Percentiles rank a stretch among this genome's conserved stretches.
Conservation (phyloP, 2,888 invertebrate species). For the Hirtodrosophila histrioides region DNA sequence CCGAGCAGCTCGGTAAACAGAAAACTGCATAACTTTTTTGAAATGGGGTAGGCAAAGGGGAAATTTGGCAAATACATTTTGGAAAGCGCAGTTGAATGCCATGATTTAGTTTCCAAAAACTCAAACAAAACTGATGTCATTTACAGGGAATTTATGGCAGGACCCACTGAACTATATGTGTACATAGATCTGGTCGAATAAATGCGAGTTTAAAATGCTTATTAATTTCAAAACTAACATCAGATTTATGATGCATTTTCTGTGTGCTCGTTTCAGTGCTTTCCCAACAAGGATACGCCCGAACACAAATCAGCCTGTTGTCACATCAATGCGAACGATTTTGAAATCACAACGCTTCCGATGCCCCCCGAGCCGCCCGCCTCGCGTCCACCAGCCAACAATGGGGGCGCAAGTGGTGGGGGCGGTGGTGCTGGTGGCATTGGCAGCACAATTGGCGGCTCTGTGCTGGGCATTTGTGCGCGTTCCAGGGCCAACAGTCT, state of each 20-base stretch:
- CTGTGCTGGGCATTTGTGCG: conserved; percentile 80
- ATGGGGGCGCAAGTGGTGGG: conserved; percentile 34
- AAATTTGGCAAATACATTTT: conserved; percentile 36
- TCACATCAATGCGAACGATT: conserved; percentile 83
- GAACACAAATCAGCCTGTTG: conserved; percentile 83
- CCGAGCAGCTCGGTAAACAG: conserved; percentile 5
- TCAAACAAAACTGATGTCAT: conserved; percentile 48
- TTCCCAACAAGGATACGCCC: conserved; percentile 82
- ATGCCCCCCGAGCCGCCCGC: conserved; percentile 84
- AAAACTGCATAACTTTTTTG: conserved; percentile 19
- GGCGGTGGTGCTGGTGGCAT: conserved; percentile 34
- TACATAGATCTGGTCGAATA: conserved; percentile 12
- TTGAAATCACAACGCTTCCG: conserved; percentile 84
- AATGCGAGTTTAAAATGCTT: conserved; percentile 51
- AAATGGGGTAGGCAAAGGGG: neutral
- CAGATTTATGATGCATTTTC: conserved; percentile 53
- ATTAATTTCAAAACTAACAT: conserved; percentile 57
- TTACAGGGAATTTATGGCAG: conserved; percentile 38
- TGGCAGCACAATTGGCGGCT: conserved; percentile 73
- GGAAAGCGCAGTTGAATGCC: conserved; percentile 62
- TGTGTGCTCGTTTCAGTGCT: conserved; percentile 75
- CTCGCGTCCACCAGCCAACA: conserved; percentile 79
- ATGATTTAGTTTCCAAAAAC: conserved; percentile 71
- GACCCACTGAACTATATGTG: too few species aligned
- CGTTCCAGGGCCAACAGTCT: conserved; percentile 80